Evolutionary conservation across 2,113 vertebrate genomes (phyloP).

Genomic region (Steatornis caripensis): DNA sequence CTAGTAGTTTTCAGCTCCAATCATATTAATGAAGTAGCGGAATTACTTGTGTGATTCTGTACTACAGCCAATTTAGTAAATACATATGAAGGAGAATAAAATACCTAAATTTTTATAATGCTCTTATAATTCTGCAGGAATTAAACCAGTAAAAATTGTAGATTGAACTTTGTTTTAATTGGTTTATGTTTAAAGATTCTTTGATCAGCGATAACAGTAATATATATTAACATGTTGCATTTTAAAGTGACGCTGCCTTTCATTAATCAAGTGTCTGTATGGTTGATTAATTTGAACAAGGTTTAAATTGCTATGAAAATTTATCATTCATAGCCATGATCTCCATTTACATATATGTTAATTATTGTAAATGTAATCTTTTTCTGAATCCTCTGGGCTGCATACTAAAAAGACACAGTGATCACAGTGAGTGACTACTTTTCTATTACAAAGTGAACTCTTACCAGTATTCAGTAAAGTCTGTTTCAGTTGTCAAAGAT

Average conservation of each 20-base stretch:
- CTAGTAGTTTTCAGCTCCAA: slow-evolving; percentile 64
- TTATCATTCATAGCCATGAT: slow-evolving; percentile 90
- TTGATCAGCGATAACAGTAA: slow-evolving; percentile 83
- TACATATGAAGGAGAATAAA: slow-evolving; percentile 68
- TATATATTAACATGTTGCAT: slow-evolving; percentile 87
- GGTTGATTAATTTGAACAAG: slow-evolving; percentile 89
- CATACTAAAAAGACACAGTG: slow-evolving; percentile 83
- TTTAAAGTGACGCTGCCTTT: slow-evolving; percentile 85
- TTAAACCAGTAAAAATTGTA: slow-evolving; percentile 76
- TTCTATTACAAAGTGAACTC: slow-evolving; percentile 75
- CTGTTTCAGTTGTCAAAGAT: slow-evolving; percentile 64
- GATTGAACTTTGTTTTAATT: slow-evolving; percentile 80
- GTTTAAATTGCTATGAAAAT: slow-evolving; percentile 90
- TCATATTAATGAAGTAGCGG: slow-evolving; percentile 61
- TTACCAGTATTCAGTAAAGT: slow-evolving; percentile 64
- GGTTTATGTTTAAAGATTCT: slow-evolving; percentile 85
- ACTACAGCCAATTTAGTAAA: slow-evolving; percentile 71
- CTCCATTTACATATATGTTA: slow-evolving; percentile 89
- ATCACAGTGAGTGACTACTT: slow-evolving; percentile 76
- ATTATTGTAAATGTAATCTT: slow-evolving; percentile 88
- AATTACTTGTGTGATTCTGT: slow-evolving; percentile 64
- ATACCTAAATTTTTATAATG: slow-evolving; percentile 52
- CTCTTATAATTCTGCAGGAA: slow-evolving; percentile 68
- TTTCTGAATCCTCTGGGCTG: slow-evolving; percentile 83
- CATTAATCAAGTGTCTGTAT: slow-evolving; percentile 88